Conservation (phyloP, 2,888 invertebrate genomes). For the Aphidoletes aphidimyza region DNA sequence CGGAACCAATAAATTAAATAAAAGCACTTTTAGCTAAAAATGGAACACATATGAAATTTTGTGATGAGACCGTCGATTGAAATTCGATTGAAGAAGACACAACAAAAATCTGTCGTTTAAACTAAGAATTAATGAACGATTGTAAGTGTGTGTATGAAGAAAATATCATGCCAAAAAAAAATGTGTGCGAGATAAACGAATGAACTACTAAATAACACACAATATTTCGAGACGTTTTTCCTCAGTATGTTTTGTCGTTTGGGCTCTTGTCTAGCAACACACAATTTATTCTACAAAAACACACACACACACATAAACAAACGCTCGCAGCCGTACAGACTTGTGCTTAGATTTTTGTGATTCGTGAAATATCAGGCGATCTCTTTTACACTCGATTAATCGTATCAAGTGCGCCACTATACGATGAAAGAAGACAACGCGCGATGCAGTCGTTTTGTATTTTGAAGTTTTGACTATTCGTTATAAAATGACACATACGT, state of each 20-base stretch:
- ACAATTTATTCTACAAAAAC: neutral
- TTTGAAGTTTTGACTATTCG: slow-evolving; percentile 39
- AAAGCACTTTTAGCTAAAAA: no score
- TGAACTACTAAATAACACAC: slow-evolving; percentile 21
- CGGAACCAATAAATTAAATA: no score
- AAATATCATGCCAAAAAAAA: slow-evolving; percentile 10
- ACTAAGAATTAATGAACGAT: neutral
- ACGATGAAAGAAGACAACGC: neutral
- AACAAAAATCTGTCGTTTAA: slow-evolving; percentile 1
- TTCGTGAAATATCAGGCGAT: neutral
- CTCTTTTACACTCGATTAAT: slow-evolving; percentile 8
- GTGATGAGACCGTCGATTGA: neutral
- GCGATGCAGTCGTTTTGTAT: neutral
- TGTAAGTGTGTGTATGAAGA: slow-evolving; percentile 3
- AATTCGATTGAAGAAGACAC: neutral
- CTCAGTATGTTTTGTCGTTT: neutral
- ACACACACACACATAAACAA: slow-evolving; percentile 31
- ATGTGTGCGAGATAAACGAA: slow-evolving; percentile 39
- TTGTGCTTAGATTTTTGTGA: neutral
- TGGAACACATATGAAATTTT: no score
- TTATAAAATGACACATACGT: neutral
- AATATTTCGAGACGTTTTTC: slow-evolving; percentile 13
- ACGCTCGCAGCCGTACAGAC: neutral
- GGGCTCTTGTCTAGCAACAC: neutral
- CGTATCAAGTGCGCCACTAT: slow-evolving; percentile 14